Conservation (phyloP, 1,140 invertebrate genomes). For the Cotesia chilonis region DNA sequence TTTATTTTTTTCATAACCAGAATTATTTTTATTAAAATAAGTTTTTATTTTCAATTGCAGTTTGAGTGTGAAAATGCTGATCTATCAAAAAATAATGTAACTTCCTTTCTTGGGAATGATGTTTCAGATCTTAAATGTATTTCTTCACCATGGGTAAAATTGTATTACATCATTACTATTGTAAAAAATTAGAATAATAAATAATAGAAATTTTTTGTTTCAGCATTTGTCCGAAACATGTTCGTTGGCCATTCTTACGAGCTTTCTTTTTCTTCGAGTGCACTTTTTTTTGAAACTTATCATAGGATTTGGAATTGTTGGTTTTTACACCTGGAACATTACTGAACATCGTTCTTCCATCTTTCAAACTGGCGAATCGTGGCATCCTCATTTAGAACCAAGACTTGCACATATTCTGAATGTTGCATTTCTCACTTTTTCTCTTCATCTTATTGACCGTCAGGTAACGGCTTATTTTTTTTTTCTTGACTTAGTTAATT, state of each 20-base stretch:
- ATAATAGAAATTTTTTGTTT: constrained; percentile 48
- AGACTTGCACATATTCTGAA: constrained; percentile 76
- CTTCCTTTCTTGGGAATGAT: constrained; percentile 42
- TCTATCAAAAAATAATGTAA: constrained; percentile 46
- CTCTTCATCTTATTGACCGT: constrained; percentile 83
- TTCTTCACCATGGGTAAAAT: constrained; percentile 74
- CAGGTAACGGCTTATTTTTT: constrained; percentile 65
- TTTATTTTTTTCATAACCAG: constrained; percentile 9
- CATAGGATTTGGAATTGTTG: constrained; percentile 72
- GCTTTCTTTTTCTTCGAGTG: constrained; percentile 85
- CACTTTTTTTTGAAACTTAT: constrained; percentile 84
- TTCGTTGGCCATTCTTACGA: constrained; percentile 78
- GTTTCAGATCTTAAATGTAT: constrained; percentile 48
- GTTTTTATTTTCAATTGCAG: constrained; percentile 46
- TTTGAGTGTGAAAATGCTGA: constrained; percentile 57
- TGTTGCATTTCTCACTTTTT: constrained; percentile 75
- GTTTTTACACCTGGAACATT: constrained; percentile 76
- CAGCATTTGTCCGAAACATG: constrained; percentile 87
- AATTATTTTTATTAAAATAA: constrained; percentile 9
- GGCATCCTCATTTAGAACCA: constrained; percentile 73
- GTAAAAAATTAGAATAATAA: constrained; percentile 19
- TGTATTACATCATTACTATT: constrained; percentile 44
- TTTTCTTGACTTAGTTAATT: not conserved
- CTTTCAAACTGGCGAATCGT: constrained; percentile 70
- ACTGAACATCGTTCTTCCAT: constrained; percentile 68